Percentiles rank a stretch among this genome's conserved stretches.
These are phyloP conservation scores for Agrotis ipsilon DNA, from an alignment of 2,888 invertebrate genomes.

Conservation along the genomic window DNA sequence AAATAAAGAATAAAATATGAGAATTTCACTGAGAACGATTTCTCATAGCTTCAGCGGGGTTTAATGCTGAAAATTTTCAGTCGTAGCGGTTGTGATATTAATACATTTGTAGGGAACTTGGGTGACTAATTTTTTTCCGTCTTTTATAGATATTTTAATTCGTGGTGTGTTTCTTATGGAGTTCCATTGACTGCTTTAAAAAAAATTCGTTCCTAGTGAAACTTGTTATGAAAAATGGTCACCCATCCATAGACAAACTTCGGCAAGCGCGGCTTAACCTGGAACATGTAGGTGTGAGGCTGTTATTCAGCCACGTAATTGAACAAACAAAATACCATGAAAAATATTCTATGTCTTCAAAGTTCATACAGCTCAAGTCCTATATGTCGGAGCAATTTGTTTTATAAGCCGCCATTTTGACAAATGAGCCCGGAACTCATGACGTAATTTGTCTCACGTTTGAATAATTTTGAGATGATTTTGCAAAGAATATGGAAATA, in stretches of 20 bases:
- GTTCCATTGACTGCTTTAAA: conserved; percentile 12
- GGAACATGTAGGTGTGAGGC: no score
- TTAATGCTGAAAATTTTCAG: conserved; percentile 78
- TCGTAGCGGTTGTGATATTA: conserved; percentile 70
- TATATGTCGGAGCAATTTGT: conserved; percentile 33
- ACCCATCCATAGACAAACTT: no score
- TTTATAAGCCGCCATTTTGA: conserved; percentile 28
- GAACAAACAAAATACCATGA: not conserved
- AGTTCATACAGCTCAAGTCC: conserved; percentile 17
- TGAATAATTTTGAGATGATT: conserved; percentile 22
- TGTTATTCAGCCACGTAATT: not conserved
- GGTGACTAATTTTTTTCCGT: conserved; percentile 57
- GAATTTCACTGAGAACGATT: conserved; percentile 68
- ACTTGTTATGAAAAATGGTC: no score
- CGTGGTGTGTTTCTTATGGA: not conserved
- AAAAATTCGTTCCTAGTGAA: not conserved
- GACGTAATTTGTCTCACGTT: conserved; percentile 9
- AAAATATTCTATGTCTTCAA: conserved; percentile 4
- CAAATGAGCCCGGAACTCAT: conserved; percentile 3
- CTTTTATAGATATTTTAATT: conserved; percentile 20
- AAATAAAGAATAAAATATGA: conserved; percentile 59
- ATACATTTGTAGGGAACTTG: conserved; percentile 68
- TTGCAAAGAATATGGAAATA: not conserved
- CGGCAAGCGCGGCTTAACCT: no score
- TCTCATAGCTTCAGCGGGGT: conserved; percentile 70